phyloP scores from a whole-genome alignment of 2,797 vertebrate genomes.

The Poecilia velifera region DNA sequence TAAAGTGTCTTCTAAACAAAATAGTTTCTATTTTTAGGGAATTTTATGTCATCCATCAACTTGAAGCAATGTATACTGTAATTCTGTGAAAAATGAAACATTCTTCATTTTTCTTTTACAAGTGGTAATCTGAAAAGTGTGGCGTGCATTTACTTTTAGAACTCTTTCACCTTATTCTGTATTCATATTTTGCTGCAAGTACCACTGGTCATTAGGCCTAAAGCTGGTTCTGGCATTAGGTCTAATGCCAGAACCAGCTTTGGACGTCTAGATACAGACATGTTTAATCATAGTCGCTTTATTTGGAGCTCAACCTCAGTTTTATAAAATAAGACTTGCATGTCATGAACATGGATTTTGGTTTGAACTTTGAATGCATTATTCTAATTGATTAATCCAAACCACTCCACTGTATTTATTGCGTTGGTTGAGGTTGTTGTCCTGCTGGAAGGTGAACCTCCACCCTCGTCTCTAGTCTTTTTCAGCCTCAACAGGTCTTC shows the following conservation, averaged over 20 bases:
- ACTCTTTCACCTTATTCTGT: neutral
- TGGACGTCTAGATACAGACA: neutral
- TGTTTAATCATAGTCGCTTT: neutral
- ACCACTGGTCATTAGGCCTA: neutral
- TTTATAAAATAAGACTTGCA: too few relatives aligned
- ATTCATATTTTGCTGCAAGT: neutral
- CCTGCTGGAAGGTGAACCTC: neutral
- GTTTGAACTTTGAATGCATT: neutral
- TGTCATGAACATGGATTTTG: neutral
- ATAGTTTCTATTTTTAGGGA: neutral
- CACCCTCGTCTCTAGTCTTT: neutral
- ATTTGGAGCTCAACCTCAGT: neutral
- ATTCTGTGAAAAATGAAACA: neutral
- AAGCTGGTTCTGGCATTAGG: too few relatives aligned
- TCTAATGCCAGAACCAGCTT: neutral
- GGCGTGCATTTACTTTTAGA: too few relatives aligned
- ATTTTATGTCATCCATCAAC: neutral
- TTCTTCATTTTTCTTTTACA: neutral
- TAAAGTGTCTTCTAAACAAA: neutral
- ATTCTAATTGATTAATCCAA: neutral
- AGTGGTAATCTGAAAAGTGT: too few relatives aligned
- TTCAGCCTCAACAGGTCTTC: neutral
- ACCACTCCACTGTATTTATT: neutral
- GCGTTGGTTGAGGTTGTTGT: neutral
- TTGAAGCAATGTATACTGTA: neutral